Conservation (phyloP, 2,888 invertebrate species). For the Mactromeris polynyma region DNA sequence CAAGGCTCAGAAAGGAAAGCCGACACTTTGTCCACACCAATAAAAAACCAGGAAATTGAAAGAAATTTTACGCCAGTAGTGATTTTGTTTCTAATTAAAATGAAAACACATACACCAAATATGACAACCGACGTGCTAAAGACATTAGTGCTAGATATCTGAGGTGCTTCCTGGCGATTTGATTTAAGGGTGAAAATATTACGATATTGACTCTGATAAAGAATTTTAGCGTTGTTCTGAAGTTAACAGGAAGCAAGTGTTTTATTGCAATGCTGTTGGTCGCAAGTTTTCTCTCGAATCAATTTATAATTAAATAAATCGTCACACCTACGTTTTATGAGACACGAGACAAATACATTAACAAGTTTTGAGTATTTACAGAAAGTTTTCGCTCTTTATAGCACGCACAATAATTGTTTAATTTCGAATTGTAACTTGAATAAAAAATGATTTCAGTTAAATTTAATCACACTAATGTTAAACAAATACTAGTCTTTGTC, state of each 20-base stretch:
- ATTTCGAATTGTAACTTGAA: neutral
- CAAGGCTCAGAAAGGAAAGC: constrained; percentile 25
- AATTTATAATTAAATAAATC: constrained; percentile 8
- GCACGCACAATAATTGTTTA: neutral
- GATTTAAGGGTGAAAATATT: constrained; percentile 15
- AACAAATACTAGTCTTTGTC: no score
- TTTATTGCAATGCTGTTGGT: neutral
- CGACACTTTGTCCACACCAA: constrained; percentile 33
- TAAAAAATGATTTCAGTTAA: neutral
- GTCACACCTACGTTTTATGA: neutral
- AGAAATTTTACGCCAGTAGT: neutral
- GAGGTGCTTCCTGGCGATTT: constrained; percentile 3
- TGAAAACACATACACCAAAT: neutral
- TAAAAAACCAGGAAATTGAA: constrained; percentile 37
- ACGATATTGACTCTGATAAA: neutral
- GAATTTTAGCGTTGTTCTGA: neutral
- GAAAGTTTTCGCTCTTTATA: neutral
- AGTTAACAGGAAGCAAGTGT: neutral
- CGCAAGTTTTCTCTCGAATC: neutral
- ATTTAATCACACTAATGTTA: neutral
- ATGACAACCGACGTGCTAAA: neutral
- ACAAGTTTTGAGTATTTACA: neutral
- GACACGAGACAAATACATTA: neutral
- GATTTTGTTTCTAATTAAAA: neutral
- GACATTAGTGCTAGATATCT: neutral